phyloP scores from a whole-genome alignment of 2,797 vertebrate species.

The Phaenicophaeus curvirostris region DNA sequence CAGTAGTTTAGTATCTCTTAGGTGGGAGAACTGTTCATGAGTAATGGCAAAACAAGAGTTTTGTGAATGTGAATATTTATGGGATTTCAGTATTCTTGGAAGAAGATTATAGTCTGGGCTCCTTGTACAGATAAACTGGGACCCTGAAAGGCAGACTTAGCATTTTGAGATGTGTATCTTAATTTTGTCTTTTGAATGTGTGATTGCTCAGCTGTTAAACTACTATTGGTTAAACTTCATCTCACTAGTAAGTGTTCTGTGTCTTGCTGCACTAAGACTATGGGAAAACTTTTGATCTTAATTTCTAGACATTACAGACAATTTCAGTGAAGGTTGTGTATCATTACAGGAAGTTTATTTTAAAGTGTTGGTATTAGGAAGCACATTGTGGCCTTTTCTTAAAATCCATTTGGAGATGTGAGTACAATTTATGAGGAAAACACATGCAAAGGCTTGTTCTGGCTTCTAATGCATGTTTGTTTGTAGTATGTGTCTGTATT shows the following conservation, averaged over 20 bases:
- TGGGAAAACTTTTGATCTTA: not conserved
- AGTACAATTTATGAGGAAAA: not conserved
- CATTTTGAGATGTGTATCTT: not conserved
- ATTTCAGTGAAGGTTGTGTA: not conserved
- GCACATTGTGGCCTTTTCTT: not conserved
- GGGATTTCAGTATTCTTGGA: not conserved
- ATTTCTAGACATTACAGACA: not conserved
- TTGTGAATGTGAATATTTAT: not conserved
- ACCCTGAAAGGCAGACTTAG: not conserved
- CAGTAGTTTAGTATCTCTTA: not conserved
- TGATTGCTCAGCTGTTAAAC: not conserved
- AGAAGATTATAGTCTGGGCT: not conserved
- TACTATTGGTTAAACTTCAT: not conserved
- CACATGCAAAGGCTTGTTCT: not conserved
- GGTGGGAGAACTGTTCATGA: not conserved
- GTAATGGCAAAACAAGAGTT: not conserved
- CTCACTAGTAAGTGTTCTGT: not conserved
- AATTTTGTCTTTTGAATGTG: not conserved
- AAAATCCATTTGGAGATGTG: not conserved
- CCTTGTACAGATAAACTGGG: not conserved
- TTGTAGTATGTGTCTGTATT: constrained; percentile 21
- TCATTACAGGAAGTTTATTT: not conserved
- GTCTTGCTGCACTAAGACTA: not conserved
- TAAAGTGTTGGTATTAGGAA: not conserved
- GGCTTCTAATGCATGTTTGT: not conserved